Conservation (phyloP, 2,888 invertebrate genomes). For the Eilema caniola region DNA sequence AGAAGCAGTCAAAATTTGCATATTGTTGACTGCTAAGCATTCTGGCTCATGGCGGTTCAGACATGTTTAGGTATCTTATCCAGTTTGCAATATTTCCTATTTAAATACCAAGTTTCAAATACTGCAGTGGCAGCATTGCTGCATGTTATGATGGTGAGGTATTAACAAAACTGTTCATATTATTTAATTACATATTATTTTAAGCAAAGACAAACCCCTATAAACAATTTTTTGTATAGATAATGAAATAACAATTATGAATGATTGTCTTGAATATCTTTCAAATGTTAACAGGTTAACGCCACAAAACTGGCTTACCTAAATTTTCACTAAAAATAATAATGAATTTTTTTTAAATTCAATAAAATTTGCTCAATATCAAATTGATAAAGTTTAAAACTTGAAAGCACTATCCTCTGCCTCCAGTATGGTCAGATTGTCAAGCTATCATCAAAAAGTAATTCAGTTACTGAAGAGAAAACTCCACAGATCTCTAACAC, state of each 20-base stretch:
- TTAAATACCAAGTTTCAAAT: constrained; percentile 46
- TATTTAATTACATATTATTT: neutral
- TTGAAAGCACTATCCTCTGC: neutral
- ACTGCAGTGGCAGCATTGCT: constrained; percentile 45
- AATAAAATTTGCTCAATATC: constrained; percentile 1
- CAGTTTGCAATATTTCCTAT: constrained; percentile 25
- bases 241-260: neutral
- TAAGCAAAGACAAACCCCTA: neutral
- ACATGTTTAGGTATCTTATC: neutral
- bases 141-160: constrained; percentile 24
- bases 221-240: neutral
- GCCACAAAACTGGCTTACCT: neutral
- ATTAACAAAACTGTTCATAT: constrained; percentile 13
- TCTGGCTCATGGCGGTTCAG: neutral
- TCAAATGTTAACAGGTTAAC: neutral
- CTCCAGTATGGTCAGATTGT: neutral
- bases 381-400: neutral
- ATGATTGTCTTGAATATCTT: neutral
- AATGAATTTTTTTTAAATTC: neutral
- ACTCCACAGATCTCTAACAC: neutral
- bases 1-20: neutral
- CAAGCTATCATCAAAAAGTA: neutral
- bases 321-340: neutral
- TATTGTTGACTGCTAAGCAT: neutral
- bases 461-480: neutral